A percentile compares a stretch with the other conserved stretches of the same genome.
Conservation (phyloP, 2,888 invertebrate genomes). For the Caenorhabditis drosophilae region DNA sequence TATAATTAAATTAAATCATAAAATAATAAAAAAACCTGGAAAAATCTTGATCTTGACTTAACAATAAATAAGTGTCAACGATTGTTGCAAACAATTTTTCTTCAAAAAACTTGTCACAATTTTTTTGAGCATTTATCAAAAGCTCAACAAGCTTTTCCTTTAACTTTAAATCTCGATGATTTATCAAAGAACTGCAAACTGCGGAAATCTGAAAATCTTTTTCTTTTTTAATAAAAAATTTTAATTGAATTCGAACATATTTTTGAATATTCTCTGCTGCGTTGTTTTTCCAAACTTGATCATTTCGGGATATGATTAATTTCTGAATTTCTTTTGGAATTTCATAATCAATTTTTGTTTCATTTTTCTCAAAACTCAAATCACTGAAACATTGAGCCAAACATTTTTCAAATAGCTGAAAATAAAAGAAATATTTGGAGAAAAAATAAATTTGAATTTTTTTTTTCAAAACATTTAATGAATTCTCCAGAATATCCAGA, state of each 20-base stretch:
- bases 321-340: neutral
- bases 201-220: slow-evolving; percentile 3
- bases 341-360: no score
- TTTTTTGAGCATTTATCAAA: slow-evolving; percentile 7
- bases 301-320: slow-evolving; percentile 1
- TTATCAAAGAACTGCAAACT: neutral
- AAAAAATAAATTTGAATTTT: neutral
- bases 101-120: slow-evolving; percentile 5
- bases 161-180: neutral
- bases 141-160: neutral
- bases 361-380: neutral
- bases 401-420: slow-evolving; percentile 2
- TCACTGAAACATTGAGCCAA: neutral
- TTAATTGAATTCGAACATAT: slow-evolving; percentile 3
- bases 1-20: neutral
- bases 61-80: neutral
- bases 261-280: slow-evolving; percentile 3
- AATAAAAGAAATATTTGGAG: neutral
- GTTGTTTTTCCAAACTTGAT: slow-evolving; percentile 6
- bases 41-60: neutral
- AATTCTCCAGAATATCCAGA: neutral
- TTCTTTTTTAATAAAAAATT: no score
- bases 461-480: slow-evolving; percentile 6
- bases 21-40: neutral
- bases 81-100: neutral